Evolutionary conservation across 2,113 vertebrate species (phyloP).

Genomic region (mouse (Mus musculus)): GRCm39 chr16:30035501-30036000

Average conservation of each 20-base stretch:
- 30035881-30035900: background rate
- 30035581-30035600: background rate
- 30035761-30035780: rapidly evolving
- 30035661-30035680: background rate
- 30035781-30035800: constrained; percentile 26
- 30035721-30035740: background rate
- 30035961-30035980: background rate
- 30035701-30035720: background rate
- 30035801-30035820: background rate
- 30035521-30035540: rapidly evolving
- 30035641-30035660: background rate
- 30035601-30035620: background rate
- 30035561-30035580: background rate
- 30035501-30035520: background rate
- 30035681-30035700: background rate
- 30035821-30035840: background rate
- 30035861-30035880: no score
- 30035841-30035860: background rate
- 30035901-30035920: background rate
- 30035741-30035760: background rate
- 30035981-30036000: background rate
- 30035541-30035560: background rate
- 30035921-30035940: background rate
- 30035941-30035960: background rate
- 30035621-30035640: background rate